Evolutionary conservation across 1,140 invertebrate genomes (phyloP), one percentile per base, ranked within the genome.

Genomic region (Tenebrio molitor): DNA sequence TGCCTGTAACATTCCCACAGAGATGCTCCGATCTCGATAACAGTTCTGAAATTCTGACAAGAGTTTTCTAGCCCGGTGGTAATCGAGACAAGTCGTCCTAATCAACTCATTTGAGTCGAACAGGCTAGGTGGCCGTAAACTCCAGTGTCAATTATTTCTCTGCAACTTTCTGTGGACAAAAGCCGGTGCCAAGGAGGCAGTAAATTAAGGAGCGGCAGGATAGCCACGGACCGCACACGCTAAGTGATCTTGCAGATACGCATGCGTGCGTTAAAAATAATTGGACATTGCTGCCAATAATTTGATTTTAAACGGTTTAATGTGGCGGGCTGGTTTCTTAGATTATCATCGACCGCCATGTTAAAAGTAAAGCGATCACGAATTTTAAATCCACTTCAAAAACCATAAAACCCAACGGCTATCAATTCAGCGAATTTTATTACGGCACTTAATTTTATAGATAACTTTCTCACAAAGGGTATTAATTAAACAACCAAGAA

Each of bases 61-160:
- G 23, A 66, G 70, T 72, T 72, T 72, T 67, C 70, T 64, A 72
- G 39, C 70, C 70, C 63, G 70, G 70, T 65, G 70, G 63, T 73
- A 73, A 68, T 73, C 71, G 21, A 53, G 65, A 73, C 66, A 69
- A 64, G 39, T 68, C 53, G 65, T 44, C 66, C 65, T 69, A 73
- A 73, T 69, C 72, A 69, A 69, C 72, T 67, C 72, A 74, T 74
- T 74, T 74, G 58, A 67, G 72, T 71, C 42, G 41, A 65, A 74
- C 50, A 70, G 10, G 14, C 72, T 63, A 70, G 72, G 68, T 74
- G 72, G 72, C 72, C 72, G 64, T 74, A 74, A 70, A 74, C 68
- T 74, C 58, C 63, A 29, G 64, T 71, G 75, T 77, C 75, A 77
- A 77, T 77, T 77, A 74, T 74, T 71, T 70, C 53, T 63, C 73